Evolutionary conservation across 2,797 vertebrate species (phyloP), one percentile per base, ranked within the genome.

Genomic region (Aulostomus chinensis): DNA sequence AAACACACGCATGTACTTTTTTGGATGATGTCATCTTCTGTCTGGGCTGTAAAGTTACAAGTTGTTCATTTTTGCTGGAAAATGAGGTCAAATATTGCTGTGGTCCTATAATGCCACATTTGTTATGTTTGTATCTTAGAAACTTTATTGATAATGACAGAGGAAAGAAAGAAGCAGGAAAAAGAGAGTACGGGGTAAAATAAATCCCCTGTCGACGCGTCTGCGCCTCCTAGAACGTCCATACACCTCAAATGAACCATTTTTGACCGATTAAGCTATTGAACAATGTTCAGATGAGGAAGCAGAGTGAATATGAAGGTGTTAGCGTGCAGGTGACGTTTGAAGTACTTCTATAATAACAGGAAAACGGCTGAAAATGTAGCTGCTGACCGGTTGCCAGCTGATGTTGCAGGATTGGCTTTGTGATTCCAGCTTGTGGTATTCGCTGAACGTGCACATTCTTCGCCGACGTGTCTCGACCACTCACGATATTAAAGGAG

Each of bases 401-500:
- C 20, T 6, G 20, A 21, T 6, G 30, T 13, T 62, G 67, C 70
- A 64, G 47, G 58, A 47, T 37, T 40, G 45, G 53, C 63, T 58
- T 59, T 6, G 26, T 68, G 69, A 76, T 65, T 78, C 68, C 15
- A 13, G 49, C 41, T 21, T 11, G 35, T 45, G 59, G 59, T 40
- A 45, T 65, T 22, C 68, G 81, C 77, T 83, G 76, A 81, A 35
- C 57, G 7, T 18, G 76, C 75, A 75, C 79, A 80, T 84, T 80
- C 62, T 65, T 85, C 25, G 2, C 25, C 13, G 34, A 50, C 61
- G 65, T 39, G 40, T 73, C 65, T 58, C 5, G 43, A 48, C 66
- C 36, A 6, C 58, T 45, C 42, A 25, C 28, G 30, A 63, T 76
- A 57, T 61, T 52, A 78, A 62, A 72, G 32, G 24, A 51, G 56